phyloP scores from a whole-genome alignment of 2,113 vertebrate genomes.

The Scophthalmus maximus region DNA sequence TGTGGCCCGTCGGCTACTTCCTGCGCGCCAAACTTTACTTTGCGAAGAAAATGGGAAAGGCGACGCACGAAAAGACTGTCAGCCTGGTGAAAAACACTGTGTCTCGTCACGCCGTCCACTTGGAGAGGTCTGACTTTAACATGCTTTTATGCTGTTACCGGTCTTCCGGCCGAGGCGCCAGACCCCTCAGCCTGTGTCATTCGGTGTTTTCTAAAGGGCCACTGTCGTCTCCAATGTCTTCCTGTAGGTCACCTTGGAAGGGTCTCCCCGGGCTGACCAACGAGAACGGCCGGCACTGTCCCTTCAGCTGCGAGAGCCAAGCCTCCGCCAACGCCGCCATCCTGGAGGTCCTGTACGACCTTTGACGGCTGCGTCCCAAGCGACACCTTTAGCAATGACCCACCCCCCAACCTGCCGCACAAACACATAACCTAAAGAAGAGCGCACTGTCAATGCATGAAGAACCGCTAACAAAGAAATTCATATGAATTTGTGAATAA shows the following conservation, averaged over 20 bases:
- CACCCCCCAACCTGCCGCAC: too few relatives aligned
- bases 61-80: slow-evolving; percentile 82
- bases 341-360: slow-evolving; percentile 88
- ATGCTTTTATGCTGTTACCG: too few relatives aligned
- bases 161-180: too few relatives aligned
- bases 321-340: slow-evolving; percentile 92
- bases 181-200: background rate
- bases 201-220: too few relatives aligned
- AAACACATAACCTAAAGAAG: too few relatives aligned
- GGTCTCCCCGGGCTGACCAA: slow-evolving; percentile 98
- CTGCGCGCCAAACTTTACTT: slow-evolving; percentile 95
- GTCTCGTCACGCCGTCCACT: slow-evolving; percentile 91
- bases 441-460: too few relatives aligned
- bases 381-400: too few relatives aligned
- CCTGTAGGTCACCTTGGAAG: slow-evolving; percentile 93
- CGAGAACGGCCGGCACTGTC: slow-evolving; percentile 92
- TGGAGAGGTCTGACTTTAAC: slow-evolving; percentile 90
- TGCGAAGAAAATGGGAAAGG: slow-evolving; percentile 86
- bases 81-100: slow-evolving; percentile 92
- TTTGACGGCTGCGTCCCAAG: too few relatives aligned
- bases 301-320: slow-evolving; percentile 97
- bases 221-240: too few relatives aligned
- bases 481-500: too few relatives aligned
- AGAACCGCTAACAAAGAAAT: too few relatives aligned
- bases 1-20: slow-evolving; percentile 97